These are phyloP conservation scores for Pseudachorutes palmiensis DNA, from an alignment of 1,140 invertebrate genomes.

Conservation along the genomic window DNA sequence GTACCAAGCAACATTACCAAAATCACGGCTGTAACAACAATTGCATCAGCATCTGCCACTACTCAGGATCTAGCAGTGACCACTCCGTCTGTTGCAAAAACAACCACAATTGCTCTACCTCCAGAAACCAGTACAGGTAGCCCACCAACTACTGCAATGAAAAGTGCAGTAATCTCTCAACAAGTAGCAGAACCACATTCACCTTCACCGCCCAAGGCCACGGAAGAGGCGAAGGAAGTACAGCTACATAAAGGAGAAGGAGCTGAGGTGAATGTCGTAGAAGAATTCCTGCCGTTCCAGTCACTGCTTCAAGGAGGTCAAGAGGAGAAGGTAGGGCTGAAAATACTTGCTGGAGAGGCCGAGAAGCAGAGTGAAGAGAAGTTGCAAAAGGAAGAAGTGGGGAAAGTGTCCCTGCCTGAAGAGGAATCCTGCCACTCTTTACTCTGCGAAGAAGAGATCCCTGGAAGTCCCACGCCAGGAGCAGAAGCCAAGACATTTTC, in stretches of 20 bases:
- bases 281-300: no score
- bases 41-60: neutral
- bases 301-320: no score
- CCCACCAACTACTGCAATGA: no score
- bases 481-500: slow-evolving; percentile 36
- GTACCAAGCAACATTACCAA: neutral
- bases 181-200: no score
- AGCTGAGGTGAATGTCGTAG: no score
- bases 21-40: neutral
- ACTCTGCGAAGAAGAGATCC: slow-evolving; percentile 80
- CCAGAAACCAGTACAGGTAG: no score
- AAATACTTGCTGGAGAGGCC: neutral
- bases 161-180: no score
- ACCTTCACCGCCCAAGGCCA: no score
- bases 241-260: no score
- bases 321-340: no score
- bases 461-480: slow-evolving; percentile 67
- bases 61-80: neutral
- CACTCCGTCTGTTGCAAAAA: no score
- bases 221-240: neutral
- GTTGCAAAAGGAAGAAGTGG: neutral
- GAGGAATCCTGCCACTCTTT: slow-evolving; percentile 49
- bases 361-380: neutral
- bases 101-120: no score
- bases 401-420: slow-evolving; percentile 19